Percentiles rank a stretch among this genome's conserved stretches.
Evolutionary conservation across 2,888 invertebrate species (phyloP).

Genomic region (Xestia xanthographa): DNA sequence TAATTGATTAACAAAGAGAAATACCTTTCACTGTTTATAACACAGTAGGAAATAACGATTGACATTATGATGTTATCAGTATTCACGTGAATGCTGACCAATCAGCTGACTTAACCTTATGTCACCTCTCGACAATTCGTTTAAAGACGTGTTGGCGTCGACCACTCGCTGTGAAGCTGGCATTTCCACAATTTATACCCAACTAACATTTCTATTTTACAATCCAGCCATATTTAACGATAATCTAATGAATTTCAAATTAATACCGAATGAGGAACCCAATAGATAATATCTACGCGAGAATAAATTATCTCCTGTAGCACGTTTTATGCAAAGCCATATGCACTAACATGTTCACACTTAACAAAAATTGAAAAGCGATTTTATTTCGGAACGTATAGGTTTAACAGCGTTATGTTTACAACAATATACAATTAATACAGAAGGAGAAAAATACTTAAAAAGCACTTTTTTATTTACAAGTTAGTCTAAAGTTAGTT

Average conservation of each 20-base stretch:
- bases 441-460: not conserved
- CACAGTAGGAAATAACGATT: conserved; percentile 4
- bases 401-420: not conserved
- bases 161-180: conserved; percentile 21
- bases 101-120: conserved; percentile 32
- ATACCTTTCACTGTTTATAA: conserved; percentile 15
- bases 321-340: not conserved
- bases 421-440: too few relatives aligned
- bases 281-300: conserved; percentile 7
- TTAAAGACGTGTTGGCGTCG: conserved; percentile 9
- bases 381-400: not conserved
- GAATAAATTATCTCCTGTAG: conserved; percentile 15
- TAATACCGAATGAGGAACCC: conserved; percentile 28
- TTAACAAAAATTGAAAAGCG: not conserved
- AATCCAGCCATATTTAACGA: conserved; percentile 27
- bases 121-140: conserved; percentile 35
- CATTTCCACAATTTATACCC: conserved; percentile 46
- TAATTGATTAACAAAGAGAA: conserved; percentile 12
- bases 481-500: too few relatives aligned
- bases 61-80: conserved; percentile 49
- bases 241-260: conserved; percentile 56
- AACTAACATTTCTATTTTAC: conserved; percentile 44
- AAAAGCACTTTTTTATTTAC: not conserved
- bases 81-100: conserved; percentile 19
- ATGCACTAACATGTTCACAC: not conserved